Conservation (phyloP, 2,113 vertebrate species). For the Pungitius pungitius region DNA sequence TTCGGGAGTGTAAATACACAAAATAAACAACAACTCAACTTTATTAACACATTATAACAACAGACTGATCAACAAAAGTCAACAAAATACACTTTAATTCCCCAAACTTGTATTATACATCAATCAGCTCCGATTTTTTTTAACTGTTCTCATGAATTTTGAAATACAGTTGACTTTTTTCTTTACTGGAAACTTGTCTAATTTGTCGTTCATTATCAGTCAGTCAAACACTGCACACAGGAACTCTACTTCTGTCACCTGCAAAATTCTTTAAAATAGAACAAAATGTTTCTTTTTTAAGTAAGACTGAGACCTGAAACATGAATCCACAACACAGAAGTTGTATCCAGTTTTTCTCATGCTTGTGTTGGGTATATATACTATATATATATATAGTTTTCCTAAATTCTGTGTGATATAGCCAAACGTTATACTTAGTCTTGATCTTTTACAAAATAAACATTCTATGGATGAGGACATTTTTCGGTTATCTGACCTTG, state of each 20-base stretch:
- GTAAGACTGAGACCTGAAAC: neutral
- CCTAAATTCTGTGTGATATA: neutral
- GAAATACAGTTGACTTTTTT: neutral
- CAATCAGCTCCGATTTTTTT: neutral
- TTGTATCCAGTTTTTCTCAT: neutral
- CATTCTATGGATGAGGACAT: neutral
- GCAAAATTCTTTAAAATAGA: neutral
- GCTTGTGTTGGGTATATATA: neutral
- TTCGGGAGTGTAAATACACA: neutral
- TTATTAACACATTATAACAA: neutral
- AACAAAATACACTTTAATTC: neutral
- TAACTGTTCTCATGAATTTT: neutral
- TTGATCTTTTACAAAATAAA: neutral
- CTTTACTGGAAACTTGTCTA: neutral
- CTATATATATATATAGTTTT: no score
- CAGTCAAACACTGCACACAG: constrained; percentile 40
- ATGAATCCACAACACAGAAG: neutral
- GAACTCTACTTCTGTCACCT: neutral
- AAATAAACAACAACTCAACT: neutral
- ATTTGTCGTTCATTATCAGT: neutral
- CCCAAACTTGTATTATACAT: neutral
- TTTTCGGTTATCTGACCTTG: constrained; percentile 58
- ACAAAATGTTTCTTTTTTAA: neutral
- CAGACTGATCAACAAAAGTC: neutral
- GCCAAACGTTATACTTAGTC: neutral